Evolutionary conservation across 2,888 invertebrate species (phyloP), one percentile per base, ranked within the genome.

Genomic region (Julus scandinavius): DNA sequence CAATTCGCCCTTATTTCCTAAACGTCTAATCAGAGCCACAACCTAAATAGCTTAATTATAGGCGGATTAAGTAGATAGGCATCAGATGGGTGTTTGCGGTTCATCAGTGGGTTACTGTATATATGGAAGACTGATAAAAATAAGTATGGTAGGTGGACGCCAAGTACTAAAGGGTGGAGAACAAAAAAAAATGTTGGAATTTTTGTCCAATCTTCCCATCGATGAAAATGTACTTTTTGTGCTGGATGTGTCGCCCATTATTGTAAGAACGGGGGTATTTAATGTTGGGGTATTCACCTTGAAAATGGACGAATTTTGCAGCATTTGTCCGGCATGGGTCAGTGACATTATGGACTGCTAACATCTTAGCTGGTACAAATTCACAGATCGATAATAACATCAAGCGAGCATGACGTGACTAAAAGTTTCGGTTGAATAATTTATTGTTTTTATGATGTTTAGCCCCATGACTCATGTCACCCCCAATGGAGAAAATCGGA

Each of bases 1-100:
- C 63, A 63, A 63, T n/a, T 63, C 63, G 63, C 63, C 63, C 63
- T 63, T 63, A 63, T 63, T 63, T 63, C 63, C 63, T 63, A 63
- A 63, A 63, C 63, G 63, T 63, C 63, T 63, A 63, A 63, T 63
- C 63, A 63, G 63, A 63, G 63, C 63, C 63, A 63, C 63, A 63
- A 63, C 63, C 63, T 63, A 63, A 63, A 63, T 63, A 63, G 63
- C 63, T 63, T 63, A 63, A 63, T 63, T 63, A 63, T 63, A 63
- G 63, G 63, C 63, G 63, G 63, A 63, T 63, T 63, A 63, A 63
- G 63, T 63, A 63, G 63, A 63, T 63, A 63, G 63, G 63, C 17
- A 63, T 63, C 63, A 63, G n/a, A 63, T 63, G 63, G 63, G 63
- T 63, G 63, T 17, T 63, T 63, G 63, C 63, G 63, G 63, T 63